Percentiles rank a stretch among this genome's conserved stretches.
These are phyloP conservation scores for Pelobates cultripes DNA, from an alignment of 2,797 vertebrate genomes.

Conservation along the genomic window DNA sequence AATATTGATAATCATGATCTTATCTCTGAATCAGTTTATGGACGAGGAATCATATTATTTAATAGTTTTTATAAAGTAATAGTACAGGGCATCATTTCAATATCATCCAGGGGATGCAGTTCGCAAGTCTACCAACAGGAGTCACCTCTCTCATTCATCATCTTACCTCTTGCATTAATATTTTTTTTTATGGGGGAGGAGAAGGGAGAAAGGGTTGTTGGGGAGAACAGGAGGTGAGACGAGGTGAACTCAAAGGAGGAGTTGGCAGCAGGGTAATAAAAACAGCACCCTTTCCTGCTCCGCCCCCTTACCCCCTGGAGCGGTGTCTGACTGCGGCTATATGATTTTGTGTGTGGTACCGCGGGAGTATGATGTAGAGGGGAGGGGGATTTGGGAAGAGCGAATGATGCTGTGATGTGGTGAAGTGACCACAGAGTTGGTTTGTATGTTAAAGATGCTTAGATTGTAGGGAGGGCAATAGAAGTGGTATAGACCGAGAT, in stretches of 20 bases:
- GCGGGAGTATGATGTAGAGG: conserved; percentile 22
- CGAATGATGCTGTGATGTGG: conserved; percentile 47
- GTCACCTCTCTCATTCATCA: conserved; percentile 43
- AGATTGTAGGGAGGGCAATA: conserved; percentile 42
- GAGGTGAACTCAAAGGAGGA: conserved; percentile 51
- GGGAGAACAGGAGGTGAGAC: conserved; percentile 43
- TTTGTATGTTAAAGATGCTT: conserved; percentile 46
- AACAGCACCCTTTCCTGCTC: conserved; percentile 50
- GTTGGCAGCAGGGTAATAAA: conserved; percentile 46
- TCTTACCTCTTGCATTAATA: conserved; percentile 27
- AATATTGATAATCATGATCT: no score
- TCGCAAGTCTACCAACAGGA: conserved; percentile 26
- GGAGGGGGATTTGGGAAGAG: conserved; percentile 39
- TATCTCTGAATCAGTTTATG: no score
- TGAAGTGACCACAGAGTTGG: conserved; percentile 47
- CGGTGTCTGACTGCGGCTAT: conserved; percentile 43
- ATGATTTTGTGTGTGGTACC: conserved; percentile 42
- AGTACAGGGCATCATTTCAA: neutral
- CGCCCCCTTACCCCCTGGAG: conserved; percentile 53
- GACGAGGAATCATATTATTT: neutral
- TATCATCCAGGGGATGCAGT: conserved; percentile 1
- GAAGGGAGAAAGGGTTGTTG: conserved; percentile 23
- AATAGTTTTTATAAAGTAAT: neutral
- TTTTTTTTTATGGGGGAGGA: conserved; percentile 36
- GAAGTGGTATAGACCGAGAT: conserved; percentile 19